Conservation (phyloP, 2,797 vertebrate species). For the Phalanger gymnotis region DNA sequence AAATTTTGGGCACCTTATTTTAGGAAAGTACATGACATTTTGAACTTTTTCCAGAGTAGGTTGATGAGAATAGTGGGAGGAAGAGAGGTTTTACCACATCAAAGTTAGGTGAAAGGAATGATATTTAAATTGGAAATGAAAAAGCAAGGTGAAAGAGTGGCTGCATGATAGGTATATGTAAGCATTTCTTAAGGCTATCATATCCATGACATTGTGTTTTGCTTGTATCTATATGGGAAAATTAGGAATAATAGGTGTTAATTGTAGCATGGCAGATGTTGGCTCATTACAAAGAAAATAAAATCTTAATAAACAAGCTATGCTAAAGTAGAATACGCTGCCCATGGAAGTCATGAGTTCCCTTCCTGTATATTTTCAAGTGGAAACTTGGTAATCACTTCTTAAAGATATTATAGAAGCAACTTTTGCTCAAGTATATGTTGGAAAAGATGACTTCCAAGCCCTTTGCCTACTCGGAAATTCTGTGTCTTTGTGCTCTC, state of each 20-base stretch:
- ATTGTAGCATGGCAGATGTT: background rate
- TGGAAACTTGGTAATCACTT: background rate
- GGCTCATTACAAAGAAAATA: background rate
- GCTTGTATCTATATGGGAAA: background rate
- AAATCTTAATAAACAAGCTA: background rate
- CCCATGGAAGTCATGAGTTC: background rate
- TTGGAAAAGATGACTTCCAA: background rate
- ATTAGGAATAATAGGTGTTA: background rate
- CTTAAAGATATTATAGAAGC: background rate
- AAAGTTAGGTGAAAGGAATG: background rate
- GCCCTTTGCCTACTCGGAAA: background rate
- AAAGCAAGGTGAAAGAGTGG: background rate
- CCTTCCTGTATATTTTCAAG: background rate
- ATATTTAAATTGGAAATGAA: background rate
- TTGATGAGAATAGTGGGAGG: background rate
- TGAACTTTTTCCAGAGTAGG: background rate
- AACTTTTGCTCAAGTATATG: background rate
- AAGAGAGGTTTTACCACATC: background rate
- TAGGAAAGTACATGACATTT: background rate
- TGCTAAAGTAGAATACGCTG: background rate
- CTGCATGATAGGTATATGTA: background rate
- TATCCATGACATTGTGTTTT: background rate
- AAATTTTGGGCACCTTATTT: background rate
- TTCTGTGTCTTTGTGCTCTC: background rate
- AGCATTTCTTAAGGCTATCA: background rate